Evolutionary conservation across 2,888 invertebrate genomes (phyloP).

Genomic region (Drosophila formosana): DNA sequence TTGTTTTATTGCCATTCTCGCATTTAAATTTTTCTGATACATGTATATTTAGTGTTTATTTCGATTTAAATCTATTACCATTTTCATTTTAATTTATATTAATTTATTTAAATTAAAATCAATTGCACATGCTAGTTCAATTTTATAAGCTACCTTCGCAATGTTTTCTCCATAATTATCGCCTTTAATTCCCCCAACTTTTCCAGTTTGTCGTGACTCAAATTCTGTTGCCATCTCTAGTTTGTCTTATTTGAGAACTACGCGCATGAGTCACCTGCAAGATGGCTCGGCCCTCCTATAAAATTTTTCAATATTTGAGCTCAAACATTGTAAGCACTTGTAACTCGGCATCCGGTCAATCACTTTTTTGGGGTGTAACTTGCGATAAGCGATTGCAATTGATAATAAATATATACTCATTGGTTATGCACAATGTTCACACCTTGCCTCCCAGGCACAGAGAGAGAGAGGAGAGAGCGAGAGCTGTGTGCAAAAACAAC

Average conservation of each 20-base stretch:
- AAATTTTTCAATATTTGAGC: slow-evolving; percentile 34
- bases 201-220: not conserved
- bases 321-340: slow-evolving; percentile 39
- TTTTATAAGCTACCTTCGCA: too few relatives aligned
- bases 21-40: too few relatives aligned
- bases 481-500: too few relatives aligned
- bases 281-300: slow-evolving; percentile 13
- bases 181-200: not conserved
- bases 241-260: not conserved
- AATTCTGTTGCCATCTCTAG: slow-evolving; percentile 1
- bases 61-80: too few relatives aligned
- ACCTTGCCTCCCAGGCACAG: slow-evolving; percentile 42
- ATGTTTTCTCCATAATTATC: too few relatives aligned
- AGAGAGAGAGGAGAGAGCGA: not conserved
- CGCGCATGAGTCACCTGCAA: slow-evolving; percentile 29
- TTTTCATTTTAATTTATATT: too few relatives aligned
- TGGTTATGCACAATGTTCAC: slow-evolving; percentile 25
- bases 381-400: slow-evolving; percentile 27
- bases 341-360: slow-evolving; percentile 23
- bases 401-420: slow-evolving; percentile 7
- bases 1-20: too few relatives aligned
- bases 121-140: too few relatives aligned
- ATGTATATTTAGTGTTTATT: too few relatives aligned
- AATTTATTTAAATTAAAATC: too few relatives aligned
- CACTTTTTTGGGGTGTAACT: slow-evolving; percentile 34